These are phyloP conservation scores for Drosophila eugracilis DNA, from an alignment of 1,140 invertebrate genomes.

Conservation along the genomic window DNA sequence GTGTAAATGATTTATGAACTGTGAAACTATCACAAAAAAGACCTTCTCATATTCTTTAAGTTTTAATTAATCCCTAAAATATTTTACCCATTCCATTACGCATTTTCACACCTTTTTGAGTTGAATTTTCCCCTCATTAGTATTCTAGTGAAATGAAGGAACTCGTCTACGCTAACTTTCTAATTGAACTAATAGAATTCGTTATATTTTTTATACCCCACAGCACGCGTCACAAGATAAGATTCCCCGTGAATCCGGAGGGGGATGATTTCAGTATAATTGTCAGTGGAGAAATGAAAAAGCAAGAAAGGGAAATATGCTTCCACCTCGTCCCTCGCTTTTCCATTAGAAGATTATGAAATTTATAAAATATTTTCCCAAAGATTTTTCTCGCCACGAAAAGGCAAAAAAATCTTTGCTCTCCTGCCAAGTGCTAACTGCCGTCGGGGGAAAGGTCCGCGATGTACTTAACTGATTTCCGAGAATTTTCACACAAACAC, in stretches of 20 bases:
- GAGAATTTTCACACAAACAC: slow-evolving; percentile 55
- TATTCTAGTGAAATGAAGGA: slow-evolving; percentile 2
- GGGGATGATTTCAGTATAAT: slow-evolving; percentile 49
- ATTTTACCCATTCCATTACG: neutral
- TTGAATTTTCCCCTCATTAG: slow-evolving; percentile 16
- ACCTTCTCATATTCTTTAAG: neutral
- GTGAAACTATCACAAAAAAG: too few species aligned
- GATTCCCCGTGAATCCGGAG: slow-evolving; percentile 9
- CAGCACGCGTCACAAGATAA: slow-evolving; percentile 58
- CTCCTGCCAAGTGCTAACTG: slow-evolving; percentile 66
- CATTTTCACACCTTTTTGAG: slow-evolving; percentile 11
- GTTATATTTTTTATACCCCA: slow-evolving; percentile 39
- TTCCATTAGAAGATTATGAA: slow-evolving; percentile 57
- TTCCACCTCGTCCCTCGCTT: slow-evolving; percentile 32
- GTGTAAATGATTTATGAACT: neutral
- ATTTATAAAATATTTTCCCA: slow-evolving; percentile 59
- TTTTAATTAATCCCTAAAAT: neutral
- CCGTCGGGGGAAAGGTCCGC: slow-evolving; percentile 51
- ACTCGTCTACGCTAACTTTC: slow-evolving; percentile 35
- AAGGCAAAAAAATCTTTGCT: slow-evolving; percentile 74
- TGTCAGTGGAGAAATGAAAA: slow-evolving; percentile 21
- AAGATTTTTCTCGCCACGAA: slow-evolving; percentile 53
- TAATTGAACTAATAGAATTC: slow-evolving; percentile 75
- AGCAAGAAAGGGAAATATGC: slow-evolving; percentile 24
- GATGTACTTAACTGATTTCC: slow-evolving; percentile 79